Percentiles rank a stretch among this genome's conserved stretches.
These are phyloP conservation scores for Onthophagus sagittarius DNA, from an alignment of 2,888 invertebrate species.

Conservation along the genomic window DNA sequence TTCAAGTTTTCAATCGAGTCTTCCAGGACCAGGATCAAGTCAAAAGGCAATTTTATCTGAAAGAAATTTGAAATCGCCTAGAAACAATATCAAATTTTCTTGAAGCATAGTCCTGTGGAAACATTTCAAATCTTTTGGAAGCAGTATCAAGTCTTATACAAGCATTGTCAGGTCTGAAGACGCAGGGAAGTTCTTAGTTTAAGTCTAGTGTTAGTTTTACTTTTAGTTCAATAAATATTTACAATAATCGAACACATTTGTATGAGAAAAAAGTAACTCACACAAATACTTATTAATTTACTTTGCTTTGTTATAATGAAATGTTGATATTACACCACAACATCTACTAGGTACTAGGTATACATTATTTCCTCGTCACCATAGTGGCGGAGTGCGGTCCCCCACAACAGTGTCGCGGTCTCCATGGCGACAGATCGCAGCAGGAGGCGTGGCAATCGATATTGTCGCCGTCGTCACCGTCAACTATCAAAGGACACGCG, in stretches of 20 bases:
- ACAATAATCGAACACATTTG: background rate
- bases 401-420: slow-evolving; percentile 49
- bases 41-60: too few relatives aligned
- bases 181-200: too few relatives aligned
- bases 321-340: background rate
- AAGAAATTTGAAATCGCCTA: too few relatives aligned
- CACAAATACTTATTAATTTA: background rate
- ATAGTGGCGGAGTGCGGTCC: slow-evolving; percentile 38
- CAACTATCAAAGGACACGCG: slow-evolving; percentile 51
- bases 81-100: too few relatives aligned
- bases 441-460: slow-evolving; percentile 66
- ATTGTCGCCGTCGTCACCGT: slow-evolving; percentile 62
- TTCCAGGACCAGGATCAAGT: too few relatives aligned
- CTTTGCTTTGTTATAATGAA: background rate
- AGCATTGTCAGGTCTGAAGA: too few relatives aligned
- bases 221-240: too few relatives aligned
- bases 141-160: too few relatives aligned
- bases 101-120: too few relatives aligned
- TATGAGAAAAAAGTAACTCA: background rate
- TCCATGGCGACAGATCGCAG: slow-evolving; percentile 56
- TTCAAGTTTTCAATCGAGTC: too few relatives aligned
- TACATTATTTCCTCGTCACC: slow-evolving; percentile 22
- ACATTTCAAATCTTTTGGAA: too few relatives aligned
- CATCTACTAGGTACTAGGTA: background rate
- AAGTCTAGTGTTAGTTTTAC: too few relatives aligned